phyloP scores from a whole-genome alignment of 2,888 invertebrate species.

The Rotaria sp. region DNA sequence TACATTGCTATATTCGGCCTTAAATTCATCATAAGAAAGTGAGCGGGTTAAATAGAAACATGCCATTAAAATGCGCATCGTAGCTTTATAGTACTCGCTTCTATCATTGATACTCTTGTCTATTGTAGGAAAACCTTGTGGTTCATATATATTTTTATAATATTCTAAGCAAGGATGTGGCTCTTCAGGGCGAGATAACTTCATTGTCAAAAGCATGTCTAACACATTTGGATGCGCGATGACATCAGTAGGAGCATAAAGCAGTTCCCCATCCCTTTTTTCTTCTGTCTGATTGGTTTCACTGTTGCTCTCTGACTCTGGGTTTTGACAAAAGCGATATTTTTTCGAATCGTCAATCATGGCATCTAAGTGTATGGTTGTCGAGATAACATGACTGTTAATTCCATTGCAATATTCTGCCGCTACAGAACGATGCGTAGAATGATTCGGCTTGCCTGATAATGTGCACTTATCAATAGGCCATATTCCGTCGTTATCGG shows the following conservation, averaged over 20 bases:
- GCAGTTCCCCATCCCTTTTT: too few species aligned
- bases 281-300: neutral
- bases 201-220: neutral
- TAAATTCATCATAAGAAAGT: neutral
- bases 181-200: neutral
- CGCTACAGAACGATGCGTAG: neutral
- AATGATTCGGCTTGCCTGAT: neutral
- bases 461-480: neutral
- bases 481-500: neutral
- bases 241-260: neutral
- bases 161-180: neutral
- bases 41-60: neutral
- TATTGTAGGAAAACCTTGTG: neutral
- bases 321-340: neutral
- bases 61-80: neutral
- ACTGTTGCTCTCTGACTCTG: neutral
- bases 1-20: neutral
- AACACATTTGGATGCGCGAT: neutral
- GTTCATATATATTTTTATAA: neutral
- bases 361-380: neutral
- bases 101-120: too few species aligned
- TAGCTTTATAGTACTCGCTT: neutral
- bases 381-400: neutral
- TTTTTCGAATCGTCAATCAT: neutral
- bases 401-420: slow-evolving; percentile 1